These are phyloP conservation scores for Todiramphus saurophagus DNA, from an alignment of 2,113 vertebrate genomes.

Conservation along the genomic window DNA sequence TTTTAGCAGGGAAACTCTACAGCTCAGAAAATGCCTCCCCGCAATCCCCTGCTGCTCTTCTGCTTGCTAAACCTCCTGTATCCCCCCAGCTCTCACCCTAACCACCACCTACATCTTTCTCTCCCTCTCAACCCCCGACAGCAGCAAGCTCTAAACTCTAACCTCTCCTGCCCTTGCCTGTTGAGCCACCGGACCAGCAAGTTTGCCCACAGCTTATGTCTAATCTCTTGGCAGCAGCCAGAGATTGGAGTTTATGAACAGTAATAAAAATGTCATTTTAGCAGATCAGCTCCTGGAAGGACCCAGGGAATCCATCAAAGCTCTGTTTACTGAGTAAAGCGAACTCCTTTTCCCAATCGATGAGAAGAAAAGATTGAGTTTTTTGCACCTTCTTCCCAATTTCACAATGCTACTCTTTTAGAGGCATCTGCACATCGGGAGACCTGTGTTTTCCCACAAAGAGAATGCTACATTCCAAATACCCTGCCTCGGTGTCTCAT, in stretches of 20 bases:
- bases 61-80: neutral
- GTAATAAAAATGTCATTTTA: slow-evolving; percentile 99
- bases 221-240: slow-evolving; percentile 89
- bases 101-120: neutral
- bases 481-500: neutral
- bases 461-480: slow-evolving; percentile 51
- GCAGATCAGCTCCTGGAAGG: slow-evolving; percentile 83
- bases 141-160: slow-evolving; percentile 22
- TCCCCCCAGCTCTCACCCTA: neutral
- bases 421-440: slow-evolving; percentile 16
- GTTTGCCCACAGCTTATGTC: slow-evolving; percentile 98
- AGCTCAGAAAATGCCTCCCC: slow-evolving; percentile 17
- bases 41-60: slow-evolving; percentile 9
- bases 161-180: slow-evolving; percentile 60
- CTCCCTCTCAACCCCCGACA: neutral
- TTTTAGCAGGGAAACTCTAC: neutral
- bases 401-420: slow-evolving; percentile 43
- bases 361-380: slow-evolving; percentile 73
- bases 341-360: slow-evolving; percentile 83
- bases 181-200: slow-evolving; percentile 75
- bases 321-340: slow-evolving; percentile 90
- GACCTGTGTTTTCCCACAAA: slow-evolving; percentile 34
- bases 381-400: slow-evolving; percentile 58
- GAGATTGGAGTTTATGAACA: slow-evolving; percentile 98
- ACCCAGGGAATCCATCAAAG: slow-evolving; percentile 85